Evolutionary conservation across 2,888 invertebrate genomes (phyloP).

Genomic region (Hirtodrosophila trivittata): DNA sequence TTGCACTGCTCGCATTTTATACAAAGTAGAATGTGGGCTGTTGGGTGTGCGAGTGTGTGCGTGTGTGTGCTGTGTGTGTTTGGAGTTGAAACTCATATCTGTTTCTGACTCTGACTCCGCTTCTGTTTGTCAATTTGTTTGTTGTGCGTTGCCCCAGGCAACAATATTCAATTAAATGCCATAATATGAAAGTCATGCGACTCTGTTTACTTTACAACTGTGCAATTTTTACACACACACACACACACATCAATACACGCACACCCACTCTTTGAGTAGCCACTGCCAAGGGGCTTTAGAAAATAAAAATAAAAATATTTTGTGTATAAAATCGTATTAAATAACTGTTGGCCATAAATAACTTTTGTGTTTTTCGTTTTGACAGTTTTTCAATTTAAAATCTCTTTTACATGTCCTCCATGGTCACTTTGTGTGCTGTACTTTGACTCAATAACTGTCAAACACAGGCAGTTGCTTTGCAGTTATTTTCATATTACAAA

Average conservation of each 20-base stretch:
- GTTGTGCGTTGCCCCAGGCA: slow-evolving; percentile 50
- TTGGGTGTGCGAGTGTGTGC: neutral
- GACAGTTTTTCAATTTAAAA: neutral
- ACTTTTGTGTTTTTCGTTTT: too few relatives aligned
- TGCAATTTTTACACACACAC: slow-evolving; percentile 30
- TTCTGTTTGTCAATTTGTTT: slow-evolving; percentile 10
- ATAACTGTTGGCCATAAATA: too few relatives aligned
- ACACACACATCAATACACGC: slow-evolving; percentile 2
- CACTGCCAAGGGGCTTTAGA: too few relatives aligned
- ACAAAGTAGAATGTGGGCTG: slow-evolving; percentile 1
- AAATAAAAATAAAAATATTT: too few relatives aligned
- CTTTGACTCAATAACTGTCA: too few relatives aligned
- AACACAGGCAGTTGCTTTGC: too few relatives aligned
- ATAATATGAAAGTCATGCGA: slow-evolving; percentile 43
- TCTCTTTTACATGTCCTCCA: too few relatives aligned
- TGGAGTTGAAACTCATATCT: slow-evolving; percentile 9
- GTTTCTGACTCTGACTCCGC: neutral
- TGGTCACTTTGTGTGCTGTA: too few relatives aligned
- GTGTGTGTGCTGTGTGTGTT: neutral
- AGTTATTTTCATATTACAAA: too few relatives aligned
- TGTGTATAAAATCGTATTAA: neutral
- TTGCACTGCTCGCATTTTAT: neutral
- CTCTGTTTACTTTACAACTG: slow-evolving; percentile 41
- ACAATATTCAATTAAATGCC: slow-evolving; percentile 58
- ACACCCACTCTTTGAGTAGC: neutral